Conservation (phyloP, 2,113 vertebrate genomes). For the Genyomyrus donnyi region DNA sequence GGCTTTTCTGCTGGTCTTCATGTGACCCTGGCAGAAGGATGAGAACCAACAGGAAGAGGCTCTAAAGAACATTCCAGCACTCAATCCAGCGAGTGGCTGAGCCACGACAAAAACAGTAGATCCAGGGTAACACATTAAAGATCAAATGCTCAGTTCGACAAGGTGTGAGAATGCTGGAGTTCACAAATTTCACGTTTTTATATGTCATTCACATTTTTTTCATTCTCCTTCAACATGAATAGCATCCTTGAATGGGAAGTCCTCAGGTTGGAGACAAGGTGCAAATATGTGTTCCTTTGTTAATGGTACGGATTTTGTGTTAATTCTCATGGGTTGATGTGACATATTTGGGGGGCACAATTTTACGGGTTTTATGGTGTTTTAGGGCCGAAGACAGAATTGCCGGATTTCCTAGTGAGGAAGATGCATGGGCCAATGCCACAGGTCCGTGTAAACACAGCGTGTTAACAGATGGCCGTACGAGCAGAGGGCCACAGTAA, state of each 20-base stretch:
- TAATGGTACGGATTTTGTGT: background rate
- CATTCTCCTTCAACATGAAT: background rate
- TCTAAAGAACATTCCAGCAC: background rate
- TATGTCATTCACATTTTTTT: background rate
- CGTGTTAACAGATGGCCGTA: conserved; percentile 4
- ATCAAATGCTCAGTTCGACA: background rate
- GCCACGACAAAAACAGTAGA: background rate
- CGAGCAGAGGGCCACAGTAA: conserved; percentile 10
- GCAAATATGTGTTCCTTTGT: background rate
- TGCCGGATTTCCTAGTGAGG: background rate
- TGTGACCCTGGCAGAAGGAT: background rate
- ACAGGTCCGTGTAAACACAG: background rate
- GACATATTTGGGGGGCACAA: background rate
- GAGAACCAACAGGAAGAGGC: background rate
- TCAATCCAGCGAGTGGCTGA: background rate
- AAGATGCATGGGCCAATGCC: background rate
- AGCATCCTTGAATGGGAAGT: background rate
- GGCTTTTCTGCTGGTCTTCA: background rate
- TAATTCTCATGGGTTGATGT: background rate
- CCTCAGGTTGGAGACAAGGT: background rate
- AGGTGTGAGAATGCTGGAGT: background rate
- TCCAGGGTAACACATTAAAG: background rate
- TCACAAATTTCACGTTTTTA: background rate
- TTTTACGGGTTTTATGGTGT: background rate
- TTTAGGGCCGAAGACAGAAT: background rate